Conservation (phyloP, 2,797 vertebrate species). For the Poecilia wingei region DNA sequence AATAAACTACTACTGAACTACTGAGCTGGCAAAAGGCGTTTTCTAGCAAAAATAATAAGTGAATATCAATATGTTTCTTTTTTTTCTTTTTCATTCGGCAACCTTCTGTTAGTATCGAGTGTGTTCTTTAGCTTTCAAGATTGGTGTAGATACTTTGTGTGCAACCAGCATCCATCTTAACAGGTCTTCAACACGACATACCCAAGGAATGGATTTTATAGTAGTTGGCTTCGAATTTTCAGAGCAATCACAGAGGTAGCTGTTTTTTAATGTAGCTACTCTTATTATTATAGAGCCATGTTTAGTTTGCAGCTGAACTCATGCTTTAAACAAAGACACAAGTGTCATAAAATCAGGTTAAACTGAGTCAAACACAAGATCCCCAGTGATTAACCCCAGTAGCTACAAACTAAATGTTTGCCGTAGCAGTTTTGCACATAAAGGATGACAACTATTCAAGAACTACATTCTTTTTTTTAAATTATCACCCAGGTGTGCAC, state of each 20-base stretch:
- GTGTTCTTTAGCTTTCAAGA: not conserved
- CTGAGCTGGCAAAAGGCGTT: not conserved
- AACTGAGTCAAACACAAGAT: conserved; percentile 27
- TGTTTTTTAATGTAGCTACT: not conserved
- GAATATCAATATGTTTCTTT: not conserved
- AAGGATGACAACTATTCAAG: not conserved
- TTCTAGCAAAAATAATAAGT: not conserved
- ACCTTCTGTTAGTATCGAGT: not conserved
- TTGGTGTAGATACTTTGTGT: not conserved
- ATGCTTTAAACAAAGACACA: conserved; percentile 29
- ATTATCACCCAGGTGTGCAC: not conserved
- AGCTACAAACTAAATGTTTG: not conserved
- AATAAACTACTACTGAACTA: not conserved
- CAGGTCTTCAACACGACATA: not conserved
- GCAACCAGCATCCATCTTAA: not conserved
- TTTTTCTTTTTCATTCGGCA: not conserved
- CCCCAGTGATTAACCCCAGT: conserved; percentile 31
- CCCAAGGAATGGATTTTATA: not conserved
- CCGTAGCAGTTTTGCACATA: not conserved
- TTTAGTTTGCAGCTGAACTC: conserved; percentile 17
- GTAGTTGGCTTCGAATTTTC: not conserved
- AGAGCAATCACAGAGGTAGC: not conserved
- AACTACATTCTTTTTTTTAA: not conserved
- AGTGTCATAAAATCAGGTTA: conserved; percentile 19
- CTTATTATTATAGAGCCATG: conserved; percentile 38